These are phyloP conservation scores for Cheirogaleus medius DNA, from an alignment of 2,113 vertebrate species.

Conservation along the genomic window DNA sequence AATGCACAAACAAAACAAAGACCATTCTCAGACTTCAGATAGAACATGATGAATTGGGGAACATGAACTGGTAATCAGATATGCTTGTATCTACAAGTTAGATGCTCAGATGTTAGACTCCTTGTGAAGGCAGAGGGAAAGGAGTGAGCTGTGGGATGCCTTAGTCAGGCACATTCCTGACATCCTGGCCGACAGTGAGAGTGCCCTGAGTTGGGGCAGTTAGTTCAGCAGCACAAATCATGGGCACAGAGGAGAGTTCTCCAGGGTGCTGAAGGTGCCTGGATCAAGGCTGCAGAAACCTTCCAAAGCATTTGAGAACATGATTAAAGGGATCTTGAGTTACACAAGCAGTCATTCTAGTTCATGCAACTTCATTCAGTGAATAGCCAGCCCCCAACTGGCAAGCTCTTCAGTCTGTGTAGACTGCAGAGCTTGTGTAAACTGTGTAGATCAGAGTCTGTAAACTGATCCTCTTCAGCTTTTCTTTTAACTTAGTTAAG, in stretches of 20 bases:
- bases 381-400: background rate
- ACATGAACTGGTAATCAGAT: too few species aligned
- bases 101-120: too few species aligned
- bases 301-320: background rate
- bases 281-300: background rate
- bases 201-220: too few species aligned
- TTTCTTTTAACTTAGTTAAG: background rate
- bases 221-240: background rate
- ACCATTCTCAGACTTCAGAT: too few species aligned
- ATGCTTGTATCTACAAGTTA: background rate
- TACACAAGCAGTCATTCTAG: background rate
- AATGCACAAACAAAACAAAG: too few species aligned
- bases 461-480: background rate
- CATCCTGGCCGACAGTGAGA: too few species aligned
- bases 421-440: too few species aligned
- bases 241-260: background rate
- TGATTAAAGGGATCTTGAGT: background rate
- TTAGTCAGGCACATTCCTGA: too few species aligned
- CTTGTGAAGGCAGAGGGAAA: too few species aligned
- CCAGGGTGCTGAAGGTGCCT: background rate
- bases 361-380: background rate
- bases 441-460: background rate
- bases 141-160: too few species aligned
- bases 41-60: too few species aligned
- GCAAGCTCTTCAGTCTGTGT: background rate